Conservation (phyloP, 2,113 vertebrate genomes). For the Antennarius striatus region DNA sequence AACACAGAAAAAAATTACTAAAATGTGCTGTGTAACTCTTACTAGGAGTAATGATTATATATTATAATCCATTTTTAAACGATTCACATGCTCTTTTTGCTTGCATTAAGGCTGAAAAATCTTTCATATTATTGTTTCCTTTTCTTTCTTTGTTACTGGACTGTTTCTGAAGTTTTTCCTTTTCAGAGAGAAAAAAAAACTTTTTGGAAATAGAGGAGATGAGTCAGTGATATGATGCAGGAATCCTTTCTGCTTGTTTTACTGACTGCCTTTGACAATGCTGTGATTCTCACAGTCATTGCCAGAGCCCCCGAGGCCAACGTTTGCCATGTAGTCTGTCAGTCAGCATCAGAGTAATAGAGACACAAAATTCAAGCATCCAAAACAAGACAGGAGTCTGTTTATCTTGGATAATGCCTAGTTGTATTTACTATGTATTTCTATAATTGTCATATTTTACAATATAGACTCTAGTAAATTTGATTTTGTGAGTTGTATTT, state of each 20-base stretch:
- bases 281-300: neutral
- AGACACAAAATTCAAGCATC: neutral
- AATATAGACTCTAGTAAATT: too few species aligned
- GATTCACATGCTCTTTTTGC: too few species aligned
- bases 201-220: neutral
- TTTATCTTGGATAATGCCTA: neutral
- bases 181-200: neutral
- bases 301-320: slow-evolving; percentile 17
- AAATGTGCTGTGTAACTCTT: too few species aligned
- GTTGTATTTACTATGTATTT: neutral
- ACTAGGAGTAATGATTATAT: too few species aligned
- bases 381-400: neutral
- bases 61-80: too few species aligned
- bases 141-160: neutral
- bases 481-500: too few species aligned
- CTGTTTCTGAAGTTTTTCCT: neutral
- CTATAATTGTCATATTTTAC: neutral
- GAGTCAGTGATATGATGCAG: slow-evolving; percentile 3
- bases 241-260: neutral
- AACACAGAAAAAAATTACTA: too few species aligned
- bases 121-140: neutral
- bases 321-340: slow-evolving; percentile 6
- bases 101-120: too few species aligned
- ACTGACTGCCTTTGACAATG: slow-evolving; percentile 22
- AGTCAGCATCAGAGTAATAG: slow-evolving; percentile 18